Evolutionary conservation across 2,113 vertebrate species (phyloP).

Genomic region (Sinosuthora webbiana): DNA sequence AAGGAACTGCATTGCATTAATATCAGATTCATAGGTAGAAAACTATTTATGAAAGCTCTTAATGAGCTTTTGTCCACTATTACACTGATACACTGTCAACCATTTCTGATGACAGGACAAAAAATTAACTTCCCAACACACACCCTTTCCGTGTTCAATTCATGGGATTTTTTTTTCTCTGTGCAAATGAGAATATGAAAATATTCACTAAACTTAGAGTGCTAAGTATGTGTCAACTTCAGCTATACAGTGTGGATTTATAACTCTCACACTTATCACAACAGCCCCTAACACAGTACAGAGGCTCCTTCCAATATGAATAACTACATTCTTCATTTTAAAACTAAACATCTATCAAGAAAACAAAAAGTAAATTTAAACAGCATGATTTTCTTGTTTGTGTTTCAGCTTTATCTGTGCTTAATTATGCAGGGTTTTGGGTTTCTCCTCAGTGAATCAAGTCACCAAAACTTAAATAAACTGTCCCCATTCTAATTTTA

Average conservation of each 20-base stretch:
- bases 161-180: background rate
- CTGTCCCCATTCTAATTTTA: conserved; percentile 27
- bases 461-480: conserved; percentile 59
- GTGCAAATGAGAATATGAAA: background rate
- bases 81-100: background rate
- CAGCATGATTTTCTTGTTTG: conserved; percentile 46
- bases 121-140: background rate
- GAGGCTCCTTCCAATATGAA: background rate
- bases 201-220: background rate
- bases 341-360: conserved; percentile 17
- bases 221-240: background rate
- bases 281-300: background rate
- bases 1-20: background rate
- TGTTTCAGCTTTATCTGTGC: conserved; percentile 54
- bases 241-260: background rate
- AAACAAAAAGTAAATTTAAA: conserved; percentile 37
- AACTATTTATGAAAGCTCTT: background rate
- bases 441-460: conserved; percentile 42
- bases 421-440: conserved; percentile 35
- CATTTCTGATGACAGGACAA: background rate
- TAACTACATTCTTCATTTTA: background rate
- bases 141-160: background rate
- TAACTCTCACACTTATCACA: background rate
- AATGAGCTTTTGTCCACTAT: background rate
- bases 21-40: background rate